Percentiles rank a stretch among this genome's conserved stretches.
Evolutionary conservation across 2,113 vertebrate species (phyloP).

Genomic region (Spheniscus mendiculus): DNA sequence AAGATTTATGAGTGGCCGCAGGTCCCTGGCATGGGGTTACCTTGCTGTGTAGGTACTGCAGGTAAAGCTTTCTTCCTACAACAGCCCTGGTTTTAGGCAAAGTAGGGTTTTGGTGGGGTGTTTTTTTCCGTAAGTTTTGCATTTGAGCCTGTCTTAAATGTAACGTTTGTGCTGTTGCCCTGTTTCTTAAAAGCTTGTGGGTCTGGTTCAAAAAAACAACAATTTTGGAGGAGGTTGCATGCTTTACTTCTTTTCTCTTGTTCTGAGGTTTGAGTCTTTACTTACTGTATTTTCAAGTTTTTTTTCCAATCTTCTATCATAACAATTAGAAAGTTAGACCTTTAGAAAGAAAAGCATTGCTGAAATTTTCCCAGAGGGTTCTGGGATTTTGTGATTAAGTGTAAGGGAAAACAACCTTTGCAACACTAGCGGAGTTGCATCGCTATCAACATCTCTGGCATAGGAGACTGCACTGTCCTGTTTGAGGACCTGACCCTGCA

Average conservation of each 20-base stretch:
- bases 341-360: rapidly evolving
- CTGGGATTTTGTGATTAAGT: not conserved
- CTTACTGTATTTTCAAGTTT: rapidly evolving
- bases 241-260: rapidly evolving
- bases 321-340: rapidly evolving
- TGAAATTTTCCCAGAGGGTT: rapidly evolving
- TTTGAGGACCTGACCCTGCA: not conserved
- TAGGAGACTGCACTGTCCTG: rapidly evolving
- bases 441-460: rapidly evolving
- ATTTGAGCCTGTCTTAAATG: rapidly evolving
- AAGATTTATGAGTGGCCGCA: not conserved
- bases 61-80: rapidly evolving
- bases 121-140: rapidly evolving
- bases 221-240: rapidly evolving
- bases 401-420: rapidly evolving
- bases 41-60: rapidly evolving
- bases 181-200: rapidly evolving
- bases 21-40: rapidly evolving
- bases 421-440: rapidly evolving
- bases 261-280: not conserved
- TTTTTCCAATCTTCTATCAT: rapidly evolving
- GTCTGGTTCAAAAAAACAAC: rapidly evolving
- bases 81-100: rapidly evolving
- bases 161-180: rapidly evolving
- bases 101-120: rapidly evolving